Evolutionary conservation across 2,797 vertebrate genomes (phyloP).

Genomic region (Falco berigora): DNA sequence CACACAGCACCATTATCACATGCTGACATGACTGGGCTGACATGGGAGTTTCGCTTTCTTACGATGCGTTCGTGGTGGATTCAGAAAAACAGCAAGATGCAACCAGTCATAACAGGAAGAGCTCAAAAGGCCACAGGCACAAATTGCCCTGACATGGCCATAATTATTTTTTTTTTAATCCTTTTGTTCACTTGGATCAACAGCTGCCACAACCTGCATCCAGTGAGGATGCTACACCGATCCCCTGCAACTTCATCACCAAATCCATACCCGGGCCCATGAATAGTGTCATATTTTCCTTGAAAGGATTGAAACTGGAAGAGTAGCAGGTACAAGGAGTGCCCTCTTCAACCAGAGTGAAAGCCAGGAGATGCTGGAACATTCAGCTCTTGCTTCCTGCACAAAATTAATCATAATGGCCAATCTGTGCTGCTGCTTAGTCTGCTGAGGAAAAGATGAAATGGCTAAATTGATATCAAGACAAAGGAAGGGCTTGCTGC

Average conservation of each 20-base stretch:
- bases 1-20: background rate
- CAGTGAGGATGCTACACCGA: background rate
- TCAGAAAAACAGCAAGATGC: background rate
- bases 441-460: constrained; percentile 8
- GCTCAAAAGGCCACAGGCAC: background rate
- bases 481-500: background rate
- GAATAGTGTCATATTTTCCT: background rate
- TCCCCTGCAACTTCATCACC: background rate
- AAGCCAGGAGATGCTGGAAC: background rate
- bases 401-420: background rate
- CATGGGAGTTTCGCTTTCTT: background rate
- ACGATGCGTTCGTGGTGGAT: background rate
- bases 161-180: background rate
- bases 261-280: background rate
- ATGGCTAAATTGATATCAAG: background rate
- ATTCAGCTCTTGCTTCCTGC: background rate
- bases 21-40: background rate
- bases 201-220: background rate
- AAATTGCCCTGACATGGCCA: fast-evolving
- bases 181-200: background rate
- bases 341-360: background rate
- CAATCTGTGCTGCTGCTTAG: constrained; percentile 26
- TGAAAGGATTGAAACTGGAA: background rate
- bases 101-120: background rate
- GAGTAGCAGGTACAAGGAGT: background rate